phyloP scores from a whole-genome alignment of 2,797 vertebrate species.

The Amphiprion clarkii region DNA sequence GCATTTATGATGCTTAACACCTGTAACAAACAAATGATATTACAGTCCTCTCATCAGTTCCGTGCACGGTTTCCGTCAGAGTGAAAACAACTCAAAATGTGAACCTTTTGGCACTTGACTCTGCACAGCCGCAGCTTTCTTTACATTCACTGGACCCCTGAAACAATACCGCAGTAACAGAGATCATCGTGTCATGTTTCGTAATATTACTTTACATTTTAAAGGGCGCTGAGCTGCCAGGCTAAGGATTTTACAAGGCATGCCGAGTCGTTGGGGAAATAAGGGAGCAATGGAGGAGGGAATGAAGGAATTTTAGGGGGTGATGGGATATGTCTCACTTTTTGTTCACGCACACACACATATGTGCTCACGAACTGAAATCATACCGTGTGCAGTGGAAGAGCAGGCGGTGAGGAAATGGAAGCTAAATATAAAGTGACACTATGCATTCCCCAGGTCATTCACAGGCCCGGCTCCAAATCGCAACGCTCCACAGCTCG shows the following conservation, averaged over 20 bases:
- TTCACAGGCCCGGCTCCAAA: slow-evolving; percentile 68
- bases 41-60: slow-evolving; percentile 51
- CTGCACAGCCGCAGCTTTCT: slow-evolving; percentile 50
- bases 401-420: slow-evolving; percentile 76
- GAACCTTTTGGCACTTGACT: slow-evolving; percentile 53
- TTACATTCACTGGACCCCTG: slow-evolving; percentile 72
- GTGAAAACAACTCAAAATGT: slow-evolving; percentile 26
- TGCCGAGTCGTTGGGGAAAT: slow-evolving; percentile 78
- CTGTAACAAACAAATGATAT: slow-evolving; percentile 63
- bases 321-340: slow-evolving; percentile 70
- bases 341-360: slow-evolving; percentile 44
- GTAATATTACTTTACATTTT: slow-evolving; percentile 83
- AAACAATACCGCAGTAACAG: slow-evolving; percentile 76
- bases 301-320: slow-evolving; percentile 77
- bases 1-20: slow-evolving; percentile 49
- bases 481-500: slow-evolving; percentile 62
- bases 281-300: slow-evolving; percentile 73
- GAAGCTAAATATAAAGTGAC: slow-evolving; percentile 81
- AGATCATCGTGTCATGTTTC: slow-evolving; percentile 79
- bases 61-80: slow-evolving; percentile 26
- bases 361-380: slow-evolving; percentile 57
- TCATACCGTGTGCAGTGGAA: slow-evolving; percentile 71
- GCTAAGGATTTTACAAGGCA: slow-evolving; percentile 77
- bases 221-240: slow-evolving; percentile 73
- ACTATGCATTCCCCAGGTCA: slow-evolving; percentile 74